A percentile compares a stretch with the other conserved stretches of the same genome.
Evolutionary conservation across 2,888 invertebrate genomes (phyloP).

Genomic region (Epistrophe eligans): DNA sequence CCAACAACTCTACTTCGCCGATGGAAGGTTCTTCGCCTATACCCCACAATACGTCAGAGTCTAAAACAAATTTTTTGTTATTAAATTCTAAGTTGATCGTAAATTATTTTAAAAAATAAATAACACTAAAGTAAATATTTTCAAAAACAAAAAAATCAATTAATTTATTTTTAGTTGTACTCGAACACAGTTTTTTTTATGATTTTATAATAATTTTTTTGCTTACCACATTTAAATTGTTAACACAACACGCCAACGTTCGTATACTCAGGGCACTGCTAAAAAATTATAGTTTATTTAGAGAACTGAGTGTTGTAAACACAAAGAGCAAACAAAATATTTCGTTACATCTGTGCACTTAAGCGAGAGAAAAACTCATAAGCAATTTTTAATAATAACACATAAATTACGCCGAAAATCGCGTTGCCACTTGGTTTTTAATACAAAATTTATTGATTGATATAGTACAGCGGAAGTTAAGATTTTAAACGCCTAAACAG

Average conservation of each 20-base stretch:
- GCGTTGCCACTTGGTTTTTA: constrained; percentile 15
- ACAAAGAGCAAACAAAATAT: background rate
- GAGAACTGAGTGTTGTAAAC: background rate
- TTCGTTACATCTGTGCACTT: constrained; percentile 8
- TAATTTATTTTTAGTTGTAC: constrained; percentile 63
- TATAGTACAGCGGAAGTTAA: background rate
- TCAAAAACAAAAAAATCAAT: constrained; percentile 39
- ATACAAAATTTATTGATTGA: constrained; percentile 9
- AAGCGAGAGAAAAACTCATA: background rate
- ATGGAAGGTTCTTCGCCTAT: constrained; percentile 58
- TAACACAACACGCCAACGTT: constrained; percentile 31
- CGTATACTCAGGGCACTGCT: constrained; percentile 18
- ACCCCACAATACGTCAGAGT: constrained; percentile 57
- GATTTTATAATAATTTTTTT: constrained; percentile 39
- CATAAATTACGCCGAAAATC: background rate
- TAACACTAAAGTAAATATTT: constrained; percentile 5
- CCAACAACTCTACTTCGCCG: constrained; percentile 53
- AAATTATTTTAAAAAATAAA: constrained; percentile 64
- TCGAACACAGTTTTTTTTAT: constrained; percentile 57
- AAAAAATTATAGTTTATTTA: constrained; percentile 28
- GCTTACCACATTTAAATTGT: constrained; percentile 59
- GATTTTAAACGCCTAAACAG: constrained; percentile 6
- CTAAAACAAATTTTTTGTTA: constrained; percentile 2
- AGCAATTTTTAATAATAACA: background rate
- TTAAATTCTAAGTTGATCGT: constrained; percentile 31